Evolutionary conservation across 2,113 vertebrate genomes (phyloP), one percentile per base, ranked within the genome.

Genomic region (Chlamydotis undulata): DNA sequence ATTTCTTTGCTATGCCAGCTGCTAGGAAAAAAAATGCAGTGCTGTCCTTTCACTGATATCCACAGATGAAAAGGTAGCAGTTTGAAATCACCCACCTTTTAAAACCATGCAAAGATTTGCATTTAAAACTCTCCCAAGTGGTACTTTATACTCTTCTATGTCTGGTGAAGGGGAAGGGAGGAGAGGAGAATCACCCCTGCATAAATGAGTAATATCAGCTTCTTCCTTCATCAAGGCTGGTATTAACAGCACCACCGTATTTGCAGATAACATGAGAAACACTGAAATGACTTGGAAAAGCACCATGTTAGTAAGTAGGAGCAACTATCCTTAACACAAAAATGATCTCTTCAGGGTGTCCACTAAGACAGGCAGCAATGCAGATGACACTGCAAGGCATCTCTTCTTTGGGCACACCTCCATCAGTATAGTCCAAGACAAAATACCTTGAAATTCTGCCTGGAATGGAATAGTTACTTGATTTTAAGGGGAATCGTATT

Each of bases 1-100:
- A 47, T 71, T 94, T 95, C 69, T 89, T 68, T 89, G 57, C 82
- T 82, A 31, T 68, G 80, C 45, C 83, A 83, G 70, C 50, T 92
- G 79, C 22, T 79, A 39, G 33, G 16, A 52, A 31, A 68, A 75
- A 73, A 83, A 59, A 47, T 12, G 41, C 14, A 39, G 74, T 21
- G 24, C 33, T 83, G 85, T n/a, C 41, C 31, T 61, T 75, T 75
- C 55, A 69, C 29, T 85, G 47, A 23, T 59, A 83, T 35, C 89
- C 60, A 85, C 24, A 83, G 84, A 89, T 21, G 35, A 47, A 41
- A 88, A 84, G 17, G 4, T 50, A 92, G 6, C 35, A 19, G 19
- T 47, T 68, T 19, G 9, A 81, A 93, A 94, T 56, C n/a, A 21
- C 11, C 3, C 37, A 61, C 37, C 45, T 82, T 92, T 87, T 80